These are phyloP conservation scores for Gibbula magus DNA, from an alignment of 2,888 invertebrate species.

Conservation along the genomic window DNA sequence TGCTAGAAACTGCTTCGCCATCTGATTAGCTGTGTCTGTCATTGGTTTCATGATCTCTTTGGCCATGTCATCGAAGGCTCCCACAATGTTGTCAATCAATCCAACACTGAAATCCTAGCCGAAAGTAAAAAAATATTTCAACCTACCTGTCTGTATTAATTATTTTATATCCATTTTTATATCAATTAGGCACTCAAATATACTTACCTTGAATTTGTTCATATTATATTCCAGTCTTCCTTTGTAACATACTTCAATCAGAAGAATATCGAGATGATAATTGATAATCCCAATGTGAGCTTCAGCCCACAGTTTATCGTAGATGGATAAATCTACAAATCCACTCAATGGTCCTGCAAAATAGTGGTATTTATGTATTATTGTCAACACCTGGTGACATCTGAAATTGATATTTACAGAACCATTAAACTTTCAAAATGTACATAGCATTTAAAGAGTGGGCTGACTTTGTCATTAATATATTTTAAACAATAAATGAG, in stretches of 20 bases:
- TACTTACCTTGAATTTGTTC: constrained; percentile 51
- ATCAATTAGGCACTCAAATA: too few relatives aligned
- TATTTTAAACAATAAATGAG: too few relatives aligned
- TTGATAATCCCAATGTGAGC: constrained; percentile 50
- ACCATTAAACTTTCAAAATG: too few relatives aligned
- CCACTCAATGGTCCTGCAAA: constrained; percentile 39
- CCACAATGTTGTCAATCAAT: constrained; percentile 17
- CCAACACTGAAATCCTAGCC: constrained; percentile 24
- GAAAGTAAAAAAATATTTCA: too few relatives aligned
- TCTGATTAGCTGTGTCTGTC: constrained; percentile 25
- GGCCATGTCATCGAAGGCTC: constrained; percentile 31
- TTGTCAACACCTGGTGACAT: too few relatives aligned
- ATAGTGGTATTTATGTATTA: too few relatives aligned
- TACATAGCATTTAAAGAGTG: too few relatives aligned
- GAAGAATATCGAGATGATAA: constrained; percentile 46
- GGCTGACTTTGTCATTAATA: too few relatives aligned
- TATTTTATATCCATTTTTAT: too few relatives aligned
- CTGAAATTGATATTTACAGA: too few relatives aligned
- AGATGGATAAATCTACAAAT: constrained; percentile 45
- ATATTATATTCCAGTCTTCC: constrained; percentile 52
- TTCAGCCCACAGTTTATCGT: constrained; percentile 50
- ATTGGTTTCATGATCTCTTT: constrained; percentile 30
- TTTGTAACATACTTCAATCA: constrained; percentile 49
- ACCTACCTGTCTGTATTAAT: too few relatives aligned
- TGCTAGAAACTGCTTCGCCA: constrained; percentile 23